A percentile compares a stretch with the other conserved stretches of the same genome.
Conservation (phyloP, 2,888 invertebrate species). For the Epirrita christyi region DNA sequence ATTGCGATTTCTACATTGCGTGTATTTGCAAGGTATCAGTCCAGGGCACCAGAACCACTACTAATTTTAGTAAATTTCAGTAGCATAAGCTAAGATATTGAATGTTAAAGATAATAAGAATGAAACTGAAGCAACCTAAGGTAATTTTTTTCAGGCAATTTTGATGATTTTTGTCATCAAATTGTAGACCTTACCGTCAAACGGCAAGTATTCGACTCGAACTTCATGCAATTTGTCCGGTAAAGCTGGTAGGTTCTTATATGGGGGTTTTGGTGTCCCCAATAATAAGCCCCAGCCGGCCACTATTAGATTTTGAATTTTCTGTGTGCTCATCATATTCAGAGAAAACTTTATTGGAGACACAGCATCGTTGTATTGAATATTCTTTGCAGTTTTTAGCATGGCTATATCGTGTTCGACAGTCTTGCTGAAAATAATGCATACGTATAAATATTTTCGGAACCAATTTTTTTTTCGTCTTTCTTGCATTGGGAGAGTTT, state of each 20-base stretch:
- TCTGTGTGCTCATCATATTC: conserved; percentile 25
- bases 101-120: too few species aligned
- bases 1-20: too few species aligned
- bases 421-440: conserved; percentile 56
- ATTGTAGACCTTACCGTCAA: conserved; percentile 54
- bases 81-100: too few species aligned
- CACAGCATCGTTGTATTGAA: conserved; percentile 63
- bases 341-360: conserved; percentile 74
- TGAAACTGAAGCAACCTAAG: too few species aligned
- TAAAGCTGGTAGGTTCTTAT: conserved; percentile 63
- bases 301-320: conserved; percentile 56
- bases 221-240: conserved; percentile 77
- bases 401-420: conserved; percentile 86
- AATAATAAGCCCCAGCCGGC: conserved; percentile 84
- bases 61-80: too few species aligned
- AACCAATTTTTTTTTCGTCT: too few species aligned
- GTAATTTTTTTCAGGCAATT: too few species aligned
- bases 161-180: too few species aligned
- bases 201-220: conserved; percentile 65
- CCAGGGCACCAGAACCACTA: too few species aligned
- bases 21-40: too few species aligned
- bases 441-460: too few species aligned
- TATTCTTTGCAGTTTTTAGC: conserved; percentile 61
- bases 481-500: too few species aligned
- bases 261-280: conserved; percentile 62